Base-by-base conservation (phyloP, 2,113 vertebrate genomes). In the Glaucidium brasilianum region DNA sequence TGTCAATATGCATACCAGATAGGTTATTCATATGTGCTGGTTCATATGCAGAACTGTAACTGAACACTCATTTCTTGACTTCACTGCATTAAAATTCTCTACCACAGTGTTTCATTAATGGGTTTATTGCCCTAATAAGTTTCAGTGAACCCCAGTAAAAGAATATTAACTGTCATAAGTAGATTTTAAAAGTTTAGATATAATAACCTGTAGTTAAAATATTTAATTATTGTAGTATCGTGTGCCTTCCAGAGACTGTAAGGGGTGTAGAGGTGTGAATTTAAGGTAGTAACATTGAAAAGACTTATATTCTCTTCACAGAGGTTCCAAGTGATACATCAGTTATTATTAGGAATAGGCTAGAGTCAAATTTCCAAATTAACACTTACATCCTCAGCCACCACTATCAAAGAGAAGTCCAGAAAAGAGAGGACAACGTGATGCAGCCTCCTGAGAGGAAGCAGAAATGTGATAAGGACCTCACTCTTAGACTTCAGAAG, bases 111-210 rank as follows among this genome's bases (percentile, higher is more conserved):
- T 89, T 93, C 29, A 74, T 87, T 89, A 62, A 71, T 84, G 66
- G n/a, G 22, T 90, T 94, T 96, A 93, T 90, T 94, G 43, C 81
- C 59, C 59, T 94, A 80, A 84, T 90, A 87, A 66, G 59, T 94
- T 92, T 60, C 63, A 58, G 41, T 53, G 80, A 95, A 89, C 56
- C 22, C 41, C 60, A 67, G 59, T 59, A 90, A 81, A 93, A 84
- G 35, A 90, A 50, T 59, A 73, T 73, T 85, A 87, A 58, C 34
- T 86, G 47, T 82, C 19, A 5, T 45, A 81, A 84, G 25, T 62
- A 63, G 64, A 67, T 74, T 90, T 71, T 2, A 16, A 41, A 93
- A 91, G 60, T 91, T 96, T 81, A 59, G 45, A 12, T 63, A 53
- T 73, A 87, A 89, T 84, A 94, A 83, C 32, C 26, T 53, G 37